Base-by-base conservation (phyloP, 2,113 vertebrate genomes). In the Scartelaos histophorus region DNA sequence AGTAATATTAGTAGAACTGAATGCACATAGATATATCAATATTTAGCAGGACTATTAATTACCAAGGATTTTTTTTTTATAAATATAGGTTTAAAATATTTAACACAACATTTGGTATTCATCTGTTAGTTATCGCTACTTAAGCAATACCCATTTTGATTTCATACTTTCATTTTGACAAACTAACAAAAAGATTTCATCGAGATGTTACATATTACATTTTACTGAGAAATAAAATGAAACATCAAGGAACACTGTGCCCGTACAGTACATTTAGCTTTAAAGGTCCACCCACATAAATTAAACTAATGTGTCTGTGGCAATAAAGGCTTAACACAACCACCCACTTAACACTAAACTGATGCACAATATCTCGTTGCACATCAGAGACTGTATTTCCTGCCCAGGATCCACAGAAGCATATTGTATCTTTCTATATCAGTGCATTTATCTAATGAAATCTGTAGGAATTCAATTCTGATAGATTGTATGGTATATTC, bases 311-410 rank as follows among this genome's bases (percentile, higher is more conserved):
- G 71, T 64, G 76, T 73, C 71, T 70, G 58, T 81, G 78, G 81
- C 72, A 80, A 69, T 54, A 46, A 56, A 70, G 67, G 35, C 12
- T 21, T 62, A 79, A 74, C 43, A 77, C 67, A 5, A 79, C 64
- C 34, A 66, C 67, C 38, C 66, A 56, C 34, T 49, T 19, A 29
- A 16, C 58, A 53, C 76, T 66, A 24, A 46, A 70, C 61, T 53
- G 80, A 62, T 3, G 69, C 57, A 78, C 49, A 75, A 69, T 75
- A 78, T 83, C 77, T 62, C 61, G 73, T 78, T 78, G 71, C 76
- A 57, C 78, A 78, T 83, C 58, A 54, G 70, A 86, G 68, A 79
- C 67, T 60, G 60, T 69, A 62, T 21, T 57, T 21, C 72, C 5
- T 61, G 15, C 24, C 65, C 51, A 47, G 61, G 2, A 73, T 69